Evolutionary conservation across 2,888 invertebrate genomes (phyloP).

Genomic region (Coleophora flavipennella): DNA sequence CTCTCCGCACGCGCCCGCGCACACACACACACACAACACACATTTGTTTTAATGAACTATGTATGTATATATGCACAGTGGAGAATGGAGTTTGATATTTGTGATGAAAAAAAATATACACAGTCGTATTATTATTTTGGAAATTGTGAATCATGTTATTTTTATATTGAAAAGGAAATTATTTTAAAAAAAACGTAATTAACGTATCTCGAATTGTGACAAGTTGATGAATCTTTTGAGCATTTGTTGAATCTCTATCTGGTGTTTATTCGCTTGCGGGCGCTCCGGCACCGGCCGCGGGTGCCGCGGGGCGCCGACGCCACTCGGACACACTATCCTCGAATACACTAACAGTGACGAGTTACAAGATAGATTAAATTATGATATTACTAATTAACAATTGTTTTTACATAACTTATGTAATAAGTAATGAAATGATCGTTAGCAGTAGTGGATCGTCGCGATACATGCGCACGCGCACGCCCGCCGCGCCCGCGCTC

Average conservation of each 20-base stretch:
- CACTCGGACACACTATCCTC: constrained; percentile 23
- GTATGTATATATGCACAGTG: constrained; percentile 67
- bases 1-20: constrained; percentile 18
- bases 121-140: constrained; percentile 43
- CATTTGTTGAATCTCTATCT: constrained; percentile 27
- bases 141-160: constrained; percentile 59
- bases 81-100: constrained; percentile 52
- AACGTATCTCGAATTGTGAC: constrained; percentile 30
- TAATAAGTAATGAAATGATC: constrained; percentile 62
- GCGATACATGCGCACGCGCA: constrained; percentile 29
- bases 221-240: constrained; percentile 28
- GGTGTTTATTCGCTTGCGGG: neutral
- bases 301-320: too few relatives aligned
- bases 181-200: constrained; percentile 32
- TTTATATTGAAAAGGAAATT: constrained; percentile 45
- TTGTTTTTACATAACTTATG: constrained; percentile 66
- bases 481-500: constrained; percentile 51
- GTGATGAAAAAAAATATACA: constrained; percentile 51
- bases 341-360: constrained; percentile 34
- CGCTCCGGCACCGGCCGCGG: constrained; percentile 13
- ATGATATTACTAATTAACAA: constrained; percentile 40
- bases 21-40: constrained; percentile 21
- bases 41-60: constrained; percentile 43
- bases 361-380: constrained; percentile 36
- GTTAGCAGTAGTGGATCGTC: constrained; percentile 55